These are phyloP conservation scores for Volucella zonaria DNA, from an alignment of 2,888 invertebrate genomes.

Conservation along the genomic window DNA sequence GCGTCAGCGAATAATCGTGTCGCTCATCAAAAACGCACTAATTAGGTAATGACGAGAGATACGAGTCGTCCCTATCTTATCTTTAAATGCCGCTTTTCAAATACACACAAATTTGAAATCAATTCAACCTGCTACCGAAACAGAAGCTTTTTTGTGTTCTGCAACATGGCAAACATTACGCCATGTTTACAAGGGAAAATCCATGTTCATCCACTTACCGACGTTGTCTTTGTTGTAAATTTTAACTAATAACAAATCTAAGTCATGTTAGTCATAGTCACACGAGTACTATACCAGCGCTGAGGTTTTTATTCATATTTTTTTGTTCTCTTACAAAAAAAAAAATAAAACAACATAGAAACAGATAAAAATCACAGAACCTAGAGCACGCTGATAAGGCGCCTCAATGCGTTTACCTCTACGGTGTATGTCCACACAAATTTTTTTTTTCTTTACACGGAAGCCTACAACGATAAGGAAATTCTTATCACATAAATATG, in stretches of 20 bases:
- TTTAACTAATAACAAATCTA: slow-evolving; percentile 62
- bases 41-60: slow-evolving; percentile 49
- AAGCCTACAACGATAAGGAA: slow-evolving; percentile 64
- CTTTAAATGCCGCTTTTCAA: neutral
- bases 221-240: slow-evolving; percentile 58
- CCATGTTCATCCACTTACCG: slow-evolving; percentile 49
- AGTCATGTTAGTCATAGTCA: slow-evolving; percentile 52
- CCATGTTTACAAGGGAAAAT: slow-evolving; percentile 48
- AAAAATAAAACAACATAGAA: slow-evolving; percentile 15
- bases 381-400: slow-evolving; percentile 59
- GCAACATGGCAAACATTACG: slow-evolving; percentile 40
- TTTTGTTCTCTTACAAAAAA: slow-evolving; percentile 58
- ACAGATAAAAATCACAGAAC: slow-evolving; percentile 39
- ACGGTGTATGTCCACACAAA: slow-evolving; percentile 38
- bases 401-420: slow-evolving; percentile 45
- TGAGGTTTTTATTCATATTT: slow-evolving; percentile 2
- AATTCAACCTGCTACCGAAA: slow-evolving; percentile 49
- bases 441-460: slow-evolving; percentile 31
- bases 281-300: neutral
- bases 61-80: slow-evolving; percentile 45
- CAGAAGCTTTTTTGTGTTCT: slow-evolving; percentile 39
- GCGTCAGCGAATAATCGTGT: slow-evolving; percentile 33
- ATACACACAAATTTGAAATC: slow-evolving; percentile 14
- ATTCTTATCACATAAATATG: slow-evolving; percentile 64
- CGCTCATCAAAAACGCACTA: slow-evolving; percentile 39